Evolutionary conservation across 2,113 vertebrate species (phyloP), one percentile per base, ranked within the genome.

Genomic region (Gila orcuttii): DNA sequence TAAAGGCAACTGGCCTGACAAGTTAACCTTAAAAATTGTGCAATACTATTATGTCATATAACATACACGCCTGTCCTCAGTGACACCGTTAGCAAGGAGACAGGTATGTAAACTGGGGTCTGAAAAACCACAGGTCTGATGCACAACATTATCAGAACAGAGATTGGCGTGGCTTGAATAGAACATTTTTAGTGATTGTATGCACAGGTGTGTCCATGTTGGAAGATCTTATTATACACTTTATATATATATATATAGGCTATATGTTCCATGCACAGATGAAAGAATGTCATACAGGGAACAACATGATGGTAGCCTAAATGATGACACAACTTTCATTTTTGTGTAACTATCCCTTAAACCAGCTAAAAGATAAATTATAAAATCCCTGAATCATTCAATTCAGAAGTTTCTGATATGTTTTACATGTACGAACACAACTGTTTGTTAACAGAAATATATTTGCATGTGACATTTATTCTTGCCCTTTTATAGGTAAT

Each of bases 131-230:
- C 60, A 69, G 36, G n/a, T 50, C 28, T 69, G 80, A 57, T 23
- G 39, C 45, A 47, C 62, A 25, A 7, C 19, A 57, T 15, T 81
- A 75, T 81, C 78, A 82, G 50, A 47, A 6, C 19, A 73, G 8
- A 60, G 74, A 83, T 79, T 52, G 57, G 31, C 2, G 47, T n/a
- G 77, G 68, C 50, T 25, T 60, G 33, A 2, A 45, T 25, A 4
- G 17, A 31, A 52, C 1, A 15, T 52, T 31, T 50, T 33, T 28
- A 19, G 7, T 55, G 74, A 68, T 50, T 66, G 50, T 33, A 60
- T 45, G 7, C 31, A 33, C 79, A 86, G 79, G 73, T 73, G 73
- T 85, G 73, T n/a, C 79, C n/a, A 19, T 36, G 9, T 3, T 36
- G 25, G 13, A 36, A 2, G 25, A 66, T 50, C 11, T 82, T 28